phyloP scores from a whole-genome alignment of 2,888 invertebrate species.

The Tortricodes alternella region DNA sequence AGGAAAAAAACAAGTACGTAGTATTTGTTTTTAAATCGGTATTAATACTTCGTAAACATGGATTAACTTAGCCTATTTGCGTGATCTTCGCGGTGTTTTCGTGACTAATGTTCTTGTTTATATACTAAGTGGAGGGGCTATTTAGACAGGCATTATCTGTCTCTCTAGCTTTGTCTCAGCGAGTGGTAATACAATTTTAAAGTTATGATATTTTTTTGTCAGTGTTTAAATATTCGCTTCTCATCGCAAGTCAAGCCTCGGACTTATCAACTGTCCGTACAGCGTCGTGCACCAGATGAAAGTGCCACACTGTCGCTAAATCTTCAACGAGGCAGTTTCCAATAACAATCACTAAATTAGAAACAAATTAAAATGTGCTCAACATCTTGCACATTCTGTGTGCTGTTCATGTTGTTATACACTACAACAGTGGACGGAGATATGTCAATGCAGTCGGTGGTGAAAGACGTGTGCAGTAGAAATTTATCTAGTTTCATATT shows the following conservation, averaged over 20 bases:
- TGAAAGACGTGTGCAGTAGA: constrained; percentile 57
- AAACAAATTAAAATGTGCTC: constrained; percentile 52
- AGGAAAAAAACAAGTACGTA: no score
- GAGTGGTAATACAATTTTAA: background rate
- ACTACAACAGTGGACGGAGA: constrained; percentile 48
- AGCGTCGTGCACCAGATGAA: constrained; percentile 63
- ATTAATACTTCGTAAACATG: no score
- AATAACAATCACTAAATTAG: constrained; percentile 14
- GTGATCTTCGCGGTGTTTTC: no score
- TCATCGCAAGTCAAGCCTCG: constrained; percentile 3
- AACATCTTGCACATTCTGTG: constrained; percentile 43
- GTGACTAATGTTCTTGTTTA: no score
- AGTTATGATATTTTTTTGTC: background rate
- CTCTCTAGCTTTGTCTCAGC: background rate
- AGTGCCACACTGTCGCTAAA: constrained; percentile 58
- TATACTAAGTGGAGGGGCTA: no score
- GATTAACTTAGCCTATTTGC: no score
- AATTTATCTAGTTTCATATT: constrained; percentile 52
- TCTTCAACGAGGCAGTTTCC: constrained; percentile 49
- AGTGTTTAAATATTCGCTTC: background rate
- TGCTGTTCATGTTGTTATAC: constrained; percentile 50
- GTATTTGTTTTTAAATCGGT: no score
- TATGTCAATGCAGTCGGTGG: constrained; percentile 50
- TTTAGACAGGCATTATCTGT: no score
- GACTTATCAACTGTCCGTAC: constrained; percentile 7